Evolutionary conservation across 2,797 vertebrate species (phyloP).

Genomic region (Spatula clypeata): DNA sequence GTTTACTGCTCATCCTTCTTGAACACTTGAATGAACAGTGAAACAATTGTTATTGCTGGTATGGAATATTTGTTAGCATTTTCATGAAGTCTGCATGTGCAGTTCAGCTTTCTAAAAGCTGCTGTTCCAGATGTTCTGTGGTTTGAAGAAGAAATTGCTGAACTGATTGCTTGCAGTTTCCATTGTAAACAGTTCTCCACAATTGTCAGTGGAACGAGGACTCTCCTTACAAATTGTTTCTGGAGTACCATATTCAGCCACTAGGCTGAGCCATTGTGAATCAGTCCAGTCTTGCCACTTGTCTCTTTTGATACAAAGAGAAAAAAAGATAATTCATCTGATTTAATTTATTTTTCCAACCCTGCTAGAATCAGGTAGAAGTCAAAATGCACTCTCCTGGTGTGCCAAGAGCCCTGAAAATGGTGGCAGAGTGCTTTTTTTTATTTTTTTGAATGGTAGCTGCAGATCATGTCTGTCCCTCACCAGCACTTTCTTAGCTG

Average conservation of each 20-base stretch:
- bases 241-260: neutral
- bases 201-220: neutral
- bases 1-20: neutral
- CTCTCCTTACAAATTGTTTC: neutral
- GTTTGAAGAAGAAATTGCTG: conserved; percentile 2
- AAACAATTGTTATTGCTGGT: neutral
- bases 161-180: neutral
- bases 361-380: neutral
- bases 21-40: neutral
- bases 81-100: neutral
- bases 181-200: neutral
- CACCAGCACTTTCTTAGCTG: neutral
- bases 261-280: neutral
- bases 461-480: neutral
- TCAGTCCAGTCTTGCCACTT: neutral
- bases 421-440: neutral
- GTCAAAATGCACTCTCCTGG: neutral
- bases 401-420: neutral
- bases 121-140: neutral
- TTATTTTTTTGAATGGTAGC: neutral
- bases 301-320: neutral
- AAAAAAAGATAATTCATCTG: neutral
- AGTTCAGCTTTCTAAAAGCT: conserved; percentile 13
- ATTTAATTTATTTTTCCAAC: neutral
- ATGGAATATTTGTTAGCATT: neutral